Evolutionary conservation across 2,797 vertebrate genomes (phyloP).

Genomic region (Peromyscus aztecus): DNA sequence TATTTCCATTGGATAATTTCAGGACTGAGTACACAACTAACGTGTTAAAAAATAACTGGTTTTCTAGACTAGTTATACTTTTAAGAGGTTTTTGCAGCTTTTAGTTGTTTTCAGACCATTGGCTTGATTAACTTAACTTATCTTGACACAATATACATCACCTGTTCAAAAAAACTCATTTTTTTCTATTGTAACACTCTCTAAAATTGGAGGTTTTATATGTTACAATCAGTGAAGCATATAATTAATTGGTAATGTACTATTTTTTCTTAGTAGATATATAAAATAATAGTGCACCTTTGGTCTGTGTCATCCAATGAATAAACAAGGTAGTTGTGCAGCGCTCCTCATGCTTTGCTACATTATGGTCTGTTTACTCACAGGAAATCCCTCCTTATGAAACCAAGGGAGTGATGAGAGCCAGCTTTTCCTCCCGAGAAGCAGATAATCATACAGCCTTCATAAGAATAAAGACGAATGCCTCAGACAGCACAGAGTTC

Average conservation of each 20-base stretch:
- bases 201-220: not conserved
- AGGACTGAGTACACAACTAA: not conserved
- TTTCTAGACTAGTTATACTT: constrained; percentile 17
- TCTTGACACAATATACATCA: not conserved
- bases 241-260: not conserved
- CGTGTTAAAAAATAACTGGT: not conserved
- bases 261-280: not conserved
- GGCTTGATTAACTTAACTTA: constrained; percentile 43
- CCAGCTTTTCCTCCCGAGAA: constrained; percentile 98
- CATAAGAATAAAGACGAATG: constrained; percentile 98
- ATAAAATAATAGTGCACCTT: constrained; percentile 39
- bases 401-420: constrained; percentile 99
- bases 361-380: constrained; percentile 72
- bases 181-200: constrained; percentile 39
- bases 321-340: constrained; percentile 18
- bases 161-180: not conserved
- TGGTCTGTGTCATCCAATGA: not conserved
- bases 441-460: constrained; percentile 99
- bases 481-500: constrained; percentile 95
- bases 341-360: constrained; percentile 15
- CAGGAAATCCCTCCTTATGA: constrained; percentile 99
- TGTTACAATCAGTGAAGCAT: not conserved
- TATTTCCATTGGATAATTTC: constrained; percentile 40
- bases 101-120: constrained; percentile 12
- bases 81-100: constrained; percentile 29